phyloP scores from a whole-genome alignment of 2,113 vertebrate species.

The Mola mola region DNA sequence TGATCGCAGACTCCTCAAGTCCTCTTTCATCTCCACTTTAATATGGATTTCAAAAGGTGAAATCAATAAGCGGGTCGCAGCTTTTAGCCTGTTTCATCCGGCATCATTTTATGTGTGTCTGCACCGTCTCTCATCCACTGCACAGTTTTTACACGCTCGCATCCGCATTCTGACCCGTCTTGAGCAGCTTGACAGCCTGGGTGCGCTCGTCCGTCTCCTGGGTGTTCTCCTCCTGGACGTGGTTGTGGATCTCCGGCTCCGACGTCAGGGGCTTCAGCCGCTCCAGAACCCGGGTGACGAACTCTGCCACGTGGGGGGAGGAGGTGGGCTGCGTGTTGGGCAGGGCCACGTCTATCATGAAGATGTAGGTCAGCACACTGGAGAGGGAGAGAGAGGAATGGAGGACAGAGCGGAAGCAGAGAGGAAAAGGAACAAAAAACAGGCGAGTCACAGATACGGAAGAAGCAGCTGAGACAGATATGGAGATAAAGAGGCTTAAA shows the following conservation, averaged over 20 bases:
- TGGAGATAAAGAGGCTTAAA: too few species aligned
- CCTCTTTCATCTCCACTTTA: slow-evolving; percentile 24
- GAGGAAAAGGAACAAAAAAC: not conserved
- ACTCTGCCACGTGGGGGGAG: slow-evolving; percentile 92
- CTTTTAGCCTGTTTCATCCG: slow-evolving; percentile 21
- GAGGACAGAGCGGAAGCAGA: slow-evolving; percentile 3
- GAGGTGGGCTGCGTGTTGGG: slow-evolving; percentile 90
- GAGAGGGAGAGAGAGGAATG: slow-evolving; percentile 45
- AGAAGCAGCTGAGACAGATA: not conserved
- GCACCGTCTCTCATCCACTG: too few species aligned
- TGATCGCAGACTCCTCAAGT: slow-evolving; percentile 24
- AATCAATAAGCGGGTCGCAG: slow-evolving; percentile 31
- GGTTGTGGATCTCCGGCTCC: slow-evolving; percentile 96
- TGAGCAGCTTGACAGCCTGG: slow-evolving; percentile 98
- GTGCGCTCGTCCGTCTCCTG: slow-evolving; percentile 92
- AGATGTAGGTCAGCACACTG: slow-evolving; percentile 98
- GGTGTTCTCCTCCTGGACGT: slow-evolving; percentile 93
- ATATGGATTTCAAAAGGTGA: slow-evolving; percentile 30
- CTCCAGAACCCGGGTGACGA: slow-evolving; percentile 88
- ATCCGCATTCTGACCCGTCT: slow-evolving; percentile 88
- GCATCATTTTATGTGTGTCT: slow-evolving; percentile 15
- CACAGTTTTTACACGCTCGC: not conserved
- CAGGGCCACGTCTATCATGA: slow-evolving; percentile 97
- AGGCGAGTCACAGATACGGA: not conserved
- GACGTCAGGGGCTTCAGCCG: slow-evolving; percentile 92